phyloP scores from a whole-genome alignment of 2,113 vertebrate genomes.

The Galemys pyrenaicus region DNA sequence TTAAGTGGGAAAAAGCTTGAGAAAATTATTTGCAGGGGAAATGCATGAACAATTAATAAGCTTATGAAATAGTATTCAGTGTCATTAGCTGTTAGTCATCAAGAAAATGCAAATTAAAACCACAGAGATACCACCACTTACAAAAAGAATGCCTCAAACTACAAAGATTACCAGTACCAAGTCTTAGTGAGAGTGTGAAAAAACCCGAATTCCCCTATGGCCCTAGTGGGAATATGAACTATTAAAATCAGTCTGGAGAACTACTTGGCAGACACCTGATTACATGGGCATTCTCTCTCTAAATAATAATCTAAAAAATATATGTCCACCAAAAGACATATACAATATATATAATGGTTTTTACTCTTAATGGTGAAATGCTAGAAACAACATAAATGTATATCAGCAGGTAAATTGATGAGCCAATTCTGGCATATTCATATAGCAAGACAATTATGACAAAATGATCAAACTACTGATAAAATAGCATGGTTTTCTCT shows the following conservation, averaged over 20 bases:
- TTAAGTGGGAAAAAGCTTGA: background rate
- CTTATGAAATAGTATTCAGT: background rate
- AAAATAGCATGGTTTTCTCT: background rate
- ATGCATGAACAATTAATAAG: background rate
- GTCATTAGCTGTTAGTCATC: background rate
- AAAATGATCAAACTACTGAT: background rate
- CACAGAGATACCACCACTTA: background rate
- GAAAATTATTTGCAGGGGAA: background rate
- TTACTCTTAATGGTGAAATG: background rate
- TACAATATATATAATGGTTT: background rate
- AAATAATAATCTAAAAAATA: conserved; percentile 4
- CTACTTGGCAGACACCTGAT: background rate
- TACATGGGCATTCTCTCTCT: background rate
- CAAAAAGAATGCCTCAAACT: background rate
- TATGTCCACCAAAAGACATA: background rate
- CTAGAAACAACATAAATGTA: background rate
- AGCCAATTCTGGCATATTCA: background rate
- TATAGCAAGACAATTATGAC: background rate
- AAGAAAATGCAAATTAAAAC: background rate
- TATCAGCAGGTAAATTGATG: background rate
- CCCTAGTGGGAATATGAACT: background rate
- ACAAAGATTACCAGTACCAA: background rate
- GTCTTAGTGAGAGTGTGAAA: background rate
- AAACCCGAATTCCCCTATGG: background rate
- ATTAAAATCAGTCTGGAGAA: background rate